Conservation (phyloP, 2,113 vertebrate genomes). For the Nothocercus julius region DNA sequence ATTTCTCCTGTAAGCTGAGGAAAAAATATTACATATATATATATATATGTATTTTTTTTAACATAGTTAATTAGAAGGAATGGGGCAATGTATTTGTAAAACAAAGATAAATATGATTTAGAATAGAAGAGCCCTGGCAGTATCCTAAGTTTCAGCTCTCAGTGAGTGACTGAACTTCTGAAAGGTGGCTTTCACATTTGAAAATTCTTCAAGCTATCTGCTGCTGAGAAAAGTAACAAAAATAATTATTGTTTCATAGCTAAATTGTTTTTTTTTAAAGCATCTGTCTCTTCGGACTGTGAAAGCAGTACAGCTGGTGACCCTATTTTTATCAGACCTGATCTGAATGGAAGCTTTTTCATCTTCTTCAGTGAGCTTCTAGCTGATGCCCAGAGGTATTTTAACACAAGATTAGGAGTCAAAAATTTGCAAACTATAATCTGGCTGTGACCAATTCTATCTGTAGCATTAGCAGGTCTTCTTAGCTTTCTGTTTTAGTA, state of each 20-base stretch:
- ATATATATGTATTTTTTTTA: neutral
- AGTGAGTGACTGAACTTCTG: neutral
- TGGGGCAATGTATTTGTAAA: neutral
- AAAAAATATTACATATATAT: neutral
- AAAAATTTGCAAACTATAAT: neutral
- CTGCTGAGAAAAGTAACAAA: neutral
- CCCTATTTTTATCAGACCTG: neutral
- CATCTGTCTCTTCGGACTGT: neutral
- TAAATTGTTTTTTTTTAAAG: neutral
- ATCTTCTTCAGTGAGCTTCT: neutral
- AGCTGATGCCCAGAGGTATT: neutral
- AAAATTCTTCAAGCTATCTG: neutral
- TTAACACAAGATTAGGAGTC: neutral
- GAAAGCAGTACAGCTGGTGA: neutral
- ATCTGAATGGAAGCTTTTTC: neutral
- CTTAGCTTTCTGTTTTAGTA: neutral
- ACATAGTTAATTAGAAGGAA: neutral
- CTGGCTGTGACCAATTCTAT: neutral
- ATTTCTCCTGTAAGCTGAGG: neutral
- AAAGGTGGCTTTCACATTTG: fast-evolving
- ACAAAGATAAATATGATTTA: neutral
- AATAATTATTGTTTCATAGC: neutral
- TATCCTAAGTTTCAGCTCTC: neutral
- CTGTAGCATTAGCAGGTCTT: neutral
- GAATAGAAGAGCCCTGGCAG: neutral